Conservation (phyloP, 2,888 invertebrate species). For the Thereva unica region DNA sequence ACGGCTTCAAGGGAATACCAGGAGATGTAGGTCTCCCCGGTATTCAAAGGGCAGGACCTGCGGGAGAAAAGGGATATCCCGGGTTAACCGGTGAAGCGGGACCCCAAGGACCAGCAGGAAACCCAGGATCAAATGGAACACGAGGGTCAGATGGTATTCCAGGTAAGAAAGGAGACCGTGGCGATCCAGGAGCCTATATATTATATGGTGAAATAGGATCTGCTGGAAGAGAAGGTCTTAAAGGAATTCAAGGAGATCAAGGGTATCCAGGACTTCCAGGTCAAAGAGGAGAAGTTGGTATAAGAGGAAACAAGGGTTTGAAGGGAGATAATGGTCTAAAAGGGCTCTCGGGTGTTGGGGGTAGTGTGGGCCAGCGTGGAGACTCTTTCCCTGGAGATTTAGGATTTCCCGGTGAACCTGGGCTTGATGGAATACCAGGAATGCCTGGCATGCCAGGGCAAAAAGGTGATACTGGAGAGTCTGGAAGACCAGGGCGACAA, state of each 20-base stretch:
- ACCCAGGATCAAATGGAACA: constrained; percentile 59
- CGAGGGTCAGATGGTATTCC: constrained; percentile 52
- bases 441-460: constrained; percentile 56
- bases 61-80: constrained; percentile 69
- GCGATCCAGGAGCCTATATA: constrained; percentile 55
- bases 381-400: constrained; percentile 55
- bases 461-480: constrained; percentile 58
- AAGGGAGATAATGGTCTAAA: constrained; percentile 62
- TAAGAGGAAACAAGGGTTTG: constrained; percentile 64
- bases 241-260: constrained; percentile 58
- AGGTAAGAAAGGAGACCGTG: constrained; percentile 59
- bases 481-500: constrained; percentile 48
- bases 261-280: constrained; percentile 62
- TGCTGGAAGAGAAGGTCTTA: constrained; percentile 56
- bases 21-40: constrained; percentile 65
- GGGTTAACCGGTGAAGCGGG: constrained; percentile 71
- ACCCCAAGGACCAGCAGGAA: constrained; percentile 66
- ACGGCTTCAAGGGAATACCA: constrained; percentile 62
- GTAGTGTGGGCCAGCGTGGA: constrained; percentile 57
- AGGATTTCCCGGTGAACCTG: constrained; percentile 51
- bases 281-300: constrained; percentile 58
- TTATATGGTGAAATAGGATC: constrained; percentile 56
- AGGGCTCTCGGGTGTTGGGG: constrained; percentile 65
- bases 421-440: constrained; percentile 57
- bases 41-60: constrained; percentile 62